A percentile compares a stretch with the other conserved stretches of the same genome.
phyloP scores from a whole-genome alignment of 2,113 vertebrate species.

The Dasyurus viverrinus region DNA sequence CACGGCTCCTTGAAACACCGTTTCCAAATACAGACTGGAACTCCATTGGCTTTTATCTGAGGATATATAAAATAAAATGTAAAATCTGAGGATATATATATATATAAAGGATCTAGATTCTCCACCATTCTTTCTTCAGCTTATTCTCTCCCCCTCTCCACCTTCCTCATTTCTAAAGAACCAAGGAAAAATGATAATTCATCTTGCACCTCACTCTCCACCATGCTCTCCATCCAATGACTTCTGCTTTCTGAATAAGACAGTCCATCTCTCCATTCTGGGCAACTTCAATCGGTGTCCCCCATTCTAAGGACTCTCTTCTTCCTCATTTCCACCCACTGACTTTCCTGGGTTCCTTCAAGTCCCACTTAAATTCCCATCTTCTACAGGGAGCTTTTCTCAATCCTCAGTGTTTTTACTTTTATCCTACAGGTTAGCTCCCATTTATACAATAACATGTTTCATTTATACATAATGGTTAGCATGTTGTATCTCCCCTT shows the following conservation, averaged over 20 bases:
- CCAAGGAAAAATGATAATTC: neutral
- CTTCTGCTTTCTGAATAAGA: neutral
- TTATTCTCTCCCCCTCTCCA: fast-evolving
- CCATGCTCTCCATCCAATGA: neutral
- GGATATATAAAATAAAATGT: neutral
- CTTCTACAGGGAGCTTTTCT: neutral
- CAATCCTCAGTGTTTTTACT: neutral
- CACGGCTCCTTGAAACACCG: neutral
- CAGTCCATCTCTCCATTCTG: neutral
- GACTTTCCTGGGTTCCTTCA: neutral
- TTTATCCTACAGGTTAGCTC: neutral
- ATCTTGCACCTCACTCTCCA: neutral
- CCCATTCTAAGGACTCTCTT: neutral
- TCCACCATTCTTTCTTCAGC: no score
- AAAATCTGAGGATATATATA: neutral
- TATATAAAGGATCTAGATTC: neutral
- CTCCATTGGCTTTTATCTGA: neutral
- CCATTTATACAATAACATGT: neutral
- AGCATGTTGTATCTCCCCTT: neutral
- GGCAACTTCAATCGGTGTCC: neutral
- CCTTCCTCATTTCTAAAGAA: neutral
- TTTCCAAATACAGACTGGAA: neutral
- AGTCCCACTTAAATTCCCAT: neutral
- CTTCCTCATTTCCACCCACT: neutral
- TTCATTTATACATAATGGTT: neutral